phyloP scores from a whole-genome alignment of 1,140 invertebrate species.

The Geopemphigus sp. region DNA sequence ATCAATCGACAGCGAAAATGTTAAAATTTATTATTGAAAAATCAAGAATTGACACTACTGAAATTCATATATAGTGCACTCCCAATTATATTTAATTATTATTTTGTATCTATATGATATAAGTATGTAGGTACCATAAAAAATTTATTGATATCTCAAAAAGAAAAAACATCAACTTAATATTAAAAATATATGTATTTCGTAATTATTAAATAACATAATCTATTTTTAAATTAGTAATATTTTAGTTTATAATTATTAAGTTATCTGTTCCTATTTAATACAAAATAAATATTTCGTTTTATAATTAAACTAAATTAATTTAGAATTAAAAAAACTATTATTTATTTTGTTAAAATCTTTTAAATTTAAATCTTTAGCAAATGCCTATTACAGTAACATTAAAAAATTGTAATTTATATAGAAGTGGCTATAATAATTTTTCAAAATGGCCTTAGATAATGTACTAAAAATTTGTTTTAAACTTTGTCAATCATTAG shows the following conservation, averaged over 20 bases:
- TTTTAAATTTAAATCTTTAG: too few species aligned
- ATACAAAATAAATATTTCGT: not conserved
- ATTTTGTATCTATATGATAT: not conserved
- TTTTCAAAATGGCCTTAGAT: too few species aligned
- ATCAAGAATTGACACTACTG: not conserved
- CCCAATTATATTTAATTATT: not conserved
- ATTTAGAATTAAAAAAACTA: too few species aligned
- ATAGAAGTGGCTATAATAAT: too few species aligned
- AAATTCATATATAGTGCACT: not conserved
- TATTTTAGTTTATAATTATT: slow-evolving; percentile 5
- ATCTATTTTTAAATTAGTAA: not conserved
- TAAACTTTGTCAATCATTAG: too few species aligned
- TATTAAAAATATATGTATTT: not conserved
- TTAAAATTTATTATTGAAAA: not conserved
- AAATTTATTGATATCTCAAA: too few species aligned
- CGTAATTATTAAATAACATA: not conserved
- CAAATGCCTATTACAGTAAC: too few species aligned
- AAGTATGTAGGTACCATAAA: not conserved
- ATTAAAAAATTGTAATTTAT: too few species aligned
- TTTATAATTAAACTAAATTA: not conserved
- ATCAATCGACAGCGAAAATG: slow-evolving; percentile 10
- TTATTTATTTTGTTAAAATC: too few species aligned
- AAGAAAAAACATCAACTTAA: too few species aligned
- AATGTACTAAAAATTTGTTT: too few species aligned
- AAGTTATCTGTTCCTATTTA: not conserved